Base-by-base conservation (phyloP, 2,797 vertebrate genomes). In the Chanos chanos region DNA sequence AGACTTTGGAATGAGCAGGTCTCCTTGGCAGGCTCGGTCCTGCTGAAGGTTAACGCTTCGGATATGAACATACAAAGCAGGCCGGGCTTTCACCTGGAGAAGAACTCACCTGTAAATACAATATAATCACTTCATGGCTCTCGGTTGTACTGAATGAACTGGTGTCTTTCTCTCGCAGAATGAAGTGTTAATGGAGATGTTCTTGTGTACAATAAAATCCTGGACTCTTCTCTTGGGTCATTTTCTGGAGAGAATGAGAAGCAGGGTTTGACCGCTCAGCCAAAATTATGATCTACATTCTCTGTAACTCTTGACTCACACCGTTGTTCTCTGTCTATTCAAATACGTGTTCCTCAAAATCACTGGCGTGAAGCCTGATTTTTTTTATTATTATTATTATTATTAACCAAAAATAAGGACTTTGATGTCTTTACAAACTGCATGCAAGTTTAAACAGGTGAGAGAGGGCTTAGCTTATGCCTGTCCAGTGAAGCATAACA, bases 201-300 rank as follows among this genome's bases (percentile, higher is more conserved):
- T 56, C 60, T 53, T 60, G 67, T 80, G 52, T 66, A 70, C 76
- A 83, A 70, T 67, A 72, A 74, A 74, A 52, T 37, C n/a, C 31
- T 50, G 39, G 34, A 64, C 22, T 49, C 66, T 70, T 66, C 63
- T 61, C 47, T 40, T 22, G 19, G 7, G 52, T 30, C 15, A 18
- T 47, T 34, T 24, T 36, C 21, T n/a, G n/a, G n/a, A n/a, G n/a
- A n/a, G n/a, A n/a, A n/a, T n/a, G n/a, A n/a, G n/a, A n/a, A n/a
- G n/a, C n/a, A n/a, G n/a, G n/a, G n/a, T n/a, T n/a, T n/a, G n/a
- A n/a, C n/a, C n/a, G n/a, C n/a, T n/a, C n/a, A n/a, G n/a, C n/a
- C n/a, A n/a, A n/a, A n/a, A n/a, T n/a, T n/a, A n/a, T n/a, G n/a
- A n/a, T n/a, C n/a, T n/a, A n/a, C n/a, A n/a, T n/a, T n/a, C n/a